Conservation (phyloP, 2,888 invertebrate species). For the Pimpla rufipes region DNA sequence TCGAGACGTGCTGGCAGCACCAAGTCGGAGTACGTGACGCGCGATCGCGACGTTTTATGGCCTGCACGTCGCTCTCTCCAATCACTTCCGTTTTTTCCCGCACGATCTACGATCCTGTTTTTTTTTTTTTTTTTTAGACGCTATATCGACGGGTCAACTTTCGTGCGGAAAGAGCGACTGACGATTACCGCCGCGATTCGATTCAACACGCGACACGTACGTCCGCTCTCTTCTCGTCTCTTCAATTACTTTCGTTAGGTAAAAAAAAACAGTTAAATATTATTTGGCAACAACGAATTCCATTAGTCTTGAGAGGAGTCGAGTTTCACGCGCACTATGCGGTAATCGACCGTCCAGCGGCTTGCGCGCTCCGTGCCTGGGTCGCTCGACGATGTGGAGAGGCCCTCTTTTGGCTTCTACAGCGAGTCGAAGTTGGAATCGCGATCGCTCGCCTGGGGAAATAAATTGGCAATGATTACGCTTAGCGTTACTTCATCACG, state of each 20-base stretch:
- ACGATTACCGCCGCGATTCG: slow-evolving; percentile 55
- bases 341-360: slow-evolving; percentile 75
- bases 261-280: slow-evolving; percentile 61
- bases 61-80: slow-evolving; percentile 59
- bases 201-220: slow-evolving; percentile 44
- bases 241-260: slow-evolving; percentile 40
- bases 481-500: neutral
- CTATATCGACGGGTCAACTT: neutral
- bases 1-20: slow-evolving; percentile 60
- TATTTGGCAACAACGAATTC: slow-evolving; percentile 78
- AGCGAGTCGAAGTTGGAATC: slow-evolving; percentile 85
- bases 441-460: slow-evolving; percentile 81
- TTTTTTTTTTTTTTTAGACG: neutral
- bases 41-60: slow-evolving; percentile 66
- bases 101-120: neutral
- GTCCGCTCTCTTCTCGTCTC: slow-evolving; percentile 45
- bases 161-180: slow-evolving; percentile 44
- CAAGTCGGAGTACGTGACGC: slow-evolving; percentile 55
- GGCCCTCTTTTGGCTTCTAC: slow-evolving; percentile 69
- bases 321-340: slow-evolving; percentile 60
- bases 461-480: neutral
- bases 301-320: slow-evolving; percentile 68
- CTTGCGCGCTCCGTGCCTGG: slow-evolving; percentile 67
- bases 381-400: slow-evolving; percentile 50
- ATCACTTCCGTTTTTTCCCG: slow-evolving; percentile 3